phyloP scores from a whole-genome alignment of 2,888 invertebrate genomes.

The Lottia scabra region DNA sequence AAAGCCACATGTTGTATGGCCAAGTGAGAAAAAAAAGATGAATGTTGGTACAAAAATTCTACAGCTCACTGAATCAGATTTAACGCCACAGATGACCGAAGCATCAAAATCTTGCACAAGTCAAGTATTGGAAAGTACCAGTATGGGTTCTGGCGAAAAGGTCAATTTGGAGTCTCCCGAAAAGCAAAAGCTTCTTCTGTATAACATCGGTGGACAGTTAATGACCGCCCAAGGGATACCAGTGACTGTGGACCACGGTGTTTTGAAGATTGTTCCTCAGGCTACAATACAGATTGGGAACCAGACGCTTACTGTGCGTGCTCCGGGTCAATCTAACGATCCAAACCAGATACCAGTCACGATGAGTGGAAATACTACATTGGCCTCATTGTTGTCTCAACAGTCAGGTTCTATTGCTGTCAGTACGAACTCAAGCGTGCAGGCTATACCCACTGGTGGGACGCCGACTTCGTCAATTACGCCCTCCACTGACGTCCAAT shows the following conservation, averaged over 20 bases:
- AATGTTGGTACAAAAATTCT: not conserved
- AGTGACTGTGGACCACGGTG: conserved; percentile 52
- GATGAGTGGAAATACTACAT: not conserved
- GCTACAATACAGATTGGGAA: conserved; percentile 43
- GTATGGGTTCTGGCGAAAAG: not conserved
- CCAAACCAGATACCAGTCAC: not conserved
- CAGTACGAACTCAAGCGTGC: too few species aligned
- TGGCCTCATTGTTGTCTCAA: too few species aligned
- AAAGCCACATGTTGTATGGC: not conserved
- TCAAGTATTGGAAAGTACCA: not conserved
- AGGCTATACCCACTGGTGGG: too few species aligned
- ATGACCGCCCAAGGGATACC: conserved; percentile 59
- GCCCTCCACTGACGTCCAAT: too few species aligned
- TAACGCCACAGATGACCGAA: not conserved
- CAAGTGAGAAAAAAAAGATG: not conserved
- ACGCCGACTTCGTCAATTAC: too few species aligned
- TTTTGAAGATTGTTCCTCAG: conserved; percentile 45
- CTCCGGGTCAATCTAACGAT: conserved; percentile 21
- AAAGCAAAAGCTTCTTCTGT: conserved; percentile 42
- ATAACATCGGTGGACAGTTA: conserved; percentile 57
- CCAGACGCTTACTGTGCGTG: conserved; percentile 35
- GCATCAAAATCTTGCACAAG: not conserved
- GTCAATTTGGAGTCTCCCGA: not conserved
- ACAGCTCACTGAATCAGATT: not conserved
- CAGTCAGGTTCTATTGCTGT: too few species aligned